Conservation (phyloP, 2,888 invertebrate genomes). For the Clistopyga incitator region DNA sequence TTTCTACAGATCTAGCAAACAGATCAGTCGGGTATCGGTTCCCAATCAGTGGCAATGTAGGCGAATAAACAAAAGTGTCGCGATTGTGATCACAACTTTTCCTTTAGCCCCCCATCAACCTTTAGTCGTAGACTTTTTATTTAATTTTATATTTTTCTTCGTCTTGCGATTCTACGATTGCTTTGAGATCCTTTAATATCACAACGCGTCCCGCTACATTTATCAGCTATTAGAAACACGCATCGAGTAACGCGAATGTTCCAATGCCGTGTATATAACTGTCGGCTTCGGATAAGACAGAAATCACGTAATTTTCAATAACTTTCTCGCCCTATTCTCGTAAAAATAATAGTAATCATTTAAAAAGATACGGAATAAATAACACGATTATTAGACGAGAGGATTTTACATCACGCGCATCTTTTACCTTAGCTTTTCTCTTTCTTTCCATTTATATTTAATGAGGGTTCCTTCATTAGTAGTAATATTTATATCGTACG, state of each 20-base stretch:
- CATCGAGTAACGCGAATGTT: constrained; percentile 25
- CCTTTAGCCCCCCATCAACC: constrained; percentile 17
- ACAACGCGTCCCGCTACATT: constrained; percentile 73
- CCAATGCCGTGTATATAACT: constrained; percentile 34
- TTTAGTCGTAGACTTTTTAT: constrained; percentile 49
- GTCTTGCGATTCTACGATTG: constrained; percentile 74
- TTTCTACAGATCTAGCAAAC: constrained; percentile 33
- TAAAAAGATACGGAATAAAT: constrained; percentile 54
- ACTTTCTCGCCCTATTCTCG: constrained; percentile 7
- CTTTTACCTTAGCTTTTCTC: constrained; percentile 45
- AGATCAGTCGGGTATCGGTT: constrained; percentile 60
- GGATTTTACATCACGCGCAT: constrained; percentile 58
- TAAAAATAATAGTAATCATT: constrained; percentile 2
- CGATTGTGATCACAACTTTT: constrained; percentile 39
- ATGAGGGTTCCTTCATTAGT: constrained; percentile 70
- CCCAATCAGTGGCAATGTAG: constrained; percentile 47
- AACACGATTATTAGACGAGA: constrained; percentile 50
- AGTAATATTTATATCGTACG: constrained; percentile 74
- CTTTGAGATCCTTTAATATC: constrained; percentile 80
- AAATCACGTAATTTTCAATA: constrained; percentile 25
- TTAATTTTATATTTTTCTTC: constrained; percentile 38
- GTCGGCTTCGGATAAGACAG: constrained; percentile 22
- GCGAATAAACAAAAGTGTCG: constrained; percentile 42
- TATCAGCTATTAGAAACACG: constrained; percentile 44
- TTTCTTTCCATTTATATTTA: constrained; percentile 59